phyloP scores from a whole-genome alignment of 2,797 vertebrate species.

The Carapus acus region DNA sequence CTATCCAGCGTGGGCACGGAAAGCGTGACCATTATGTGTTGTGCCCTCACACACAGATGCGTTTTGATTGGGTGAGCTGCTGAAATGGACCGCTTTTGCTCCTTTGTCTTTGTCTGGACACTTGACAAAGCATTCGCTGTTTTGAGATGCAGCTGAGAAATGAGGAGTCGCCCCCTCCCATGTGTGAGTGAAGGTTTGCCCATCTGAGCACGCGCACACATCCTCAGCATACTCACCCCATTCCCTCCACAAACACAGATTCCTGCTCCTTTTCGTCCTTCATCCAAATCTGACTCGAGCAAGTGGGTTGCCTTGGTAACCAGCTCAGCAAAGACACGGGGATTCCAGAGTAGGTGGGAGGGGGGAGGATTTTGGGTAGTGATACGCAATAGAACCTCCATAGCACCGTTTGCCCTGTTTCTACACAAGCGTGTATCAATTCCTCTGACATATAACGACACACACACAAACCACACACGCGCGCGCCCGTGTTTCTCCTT shows the following conservation, averaged over 20 bases:
- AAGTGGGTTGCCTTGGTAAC: constrained; percentile 56
- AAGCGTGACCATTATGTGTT: constrained; percentile 24
- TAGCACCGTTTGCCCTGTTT: constrained; percentile 1
- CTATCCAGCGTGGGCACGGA: no score
- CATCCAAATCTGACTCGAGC: constrained; percentile 34
- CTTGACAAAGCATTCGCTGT: constrained; percentile 52
- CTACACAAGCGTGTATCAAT: constrained; percentile 1
- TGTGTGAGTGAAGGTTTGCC: constrained; percentile 23
- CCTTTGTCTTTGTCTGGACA: constrained; percentile 31
- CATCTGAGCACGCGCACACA: background rate
- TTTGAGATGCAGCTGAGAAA: constrained; percentile 34
- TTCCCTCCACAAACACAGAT: constrained; percentile 20
- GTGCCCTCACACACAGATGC: constrained; percentile 26
- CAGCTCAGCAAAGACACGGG: constrained; percentile 25
- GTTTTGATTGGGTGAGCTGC: constrained; percentile 31
- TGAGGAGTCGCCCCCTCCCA: constrained; percentile 21
- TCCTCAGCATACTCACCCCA: background rate
- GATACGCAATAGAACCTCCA: constrained; percentile 25
- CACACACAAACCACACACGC: no score
- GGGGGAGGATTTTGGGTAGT: constrained; percentile 29
- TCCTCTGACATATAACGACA: no score
- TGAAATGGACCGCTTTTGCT: constrained; percentile 25
- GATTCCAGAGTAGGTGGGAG: constrained; percentile 19
- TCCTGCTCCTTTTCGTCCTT: constrained; percentile 31
- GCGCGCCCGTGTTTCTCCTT: no score